Evolutionary conservation across 2,797 vertebrate species (phyloP).

Genomic region (Borostomias antarcticus): DNA sequence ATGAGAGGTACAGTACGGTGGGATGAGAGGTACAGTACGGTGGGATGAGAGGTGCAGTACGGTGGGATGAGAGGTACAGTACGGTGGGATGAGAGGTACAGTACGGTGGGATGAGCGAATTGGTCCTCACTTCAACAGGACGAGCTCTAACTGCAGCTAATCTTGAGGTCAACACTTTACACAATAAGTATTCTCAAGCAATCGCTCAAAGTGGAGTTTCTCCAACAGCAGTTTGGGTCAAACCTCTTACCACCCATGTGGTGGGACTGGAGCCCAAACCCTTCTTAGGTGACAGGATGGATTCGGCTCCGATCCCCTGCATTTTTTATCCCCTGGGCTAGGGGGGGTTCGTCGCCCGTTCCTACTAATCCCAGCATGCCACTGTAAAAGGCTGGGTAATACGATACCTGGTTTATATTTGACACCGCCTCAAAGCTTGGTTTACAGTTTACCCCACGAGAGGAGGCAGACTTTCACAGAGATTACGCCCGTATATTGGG

Average conservation of each 20-base stretch:
- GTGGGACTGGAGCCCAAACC: slow-evolving; percentile 8
- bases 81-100: no score
- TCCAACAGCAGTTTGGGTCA: neutral
- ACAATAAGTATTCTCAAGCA: neutral
- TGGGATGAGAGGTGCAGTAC: no score
- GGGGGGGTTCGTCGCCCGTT: slow-evolving; percentile 4
- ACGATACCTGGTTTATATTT: slow-evolving; percentile 43
- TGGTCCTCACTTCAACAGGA: neutral
- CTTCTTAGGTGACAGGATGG: slow-evolving; percentile 29
- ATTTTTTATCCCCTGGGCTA: neutral
- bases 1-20: no score
- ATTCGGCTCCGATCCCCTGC: neutral
- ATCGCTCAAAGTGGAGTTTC: neutral
- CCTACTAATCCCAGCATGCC: neutral
- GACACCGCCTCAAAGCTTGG: slow-evolving; percentile 39
- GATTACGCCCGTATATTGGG: slow-evolving; percentile 61
- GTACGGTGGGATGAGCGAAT: neutral
- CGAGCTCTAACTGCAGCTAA: neutral
- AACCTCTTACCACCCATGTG: slow-evolving; percentile 6
- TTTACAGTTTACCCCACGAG: slow-evolving; percentile 57
- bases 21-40: no score
- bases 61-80: no score
- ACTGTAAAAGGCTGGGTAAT: slow-evolving; percentile 34
- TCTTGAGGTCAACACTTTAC: neutral
- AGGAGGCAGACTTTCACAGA: slow-evolving; percentile 55